Evolutionary conservation across 2,797 vertebrate species (phyloP), one percentile per base, ranked within the genome.

Genomic region (Lithobates pipiens): DNA sequence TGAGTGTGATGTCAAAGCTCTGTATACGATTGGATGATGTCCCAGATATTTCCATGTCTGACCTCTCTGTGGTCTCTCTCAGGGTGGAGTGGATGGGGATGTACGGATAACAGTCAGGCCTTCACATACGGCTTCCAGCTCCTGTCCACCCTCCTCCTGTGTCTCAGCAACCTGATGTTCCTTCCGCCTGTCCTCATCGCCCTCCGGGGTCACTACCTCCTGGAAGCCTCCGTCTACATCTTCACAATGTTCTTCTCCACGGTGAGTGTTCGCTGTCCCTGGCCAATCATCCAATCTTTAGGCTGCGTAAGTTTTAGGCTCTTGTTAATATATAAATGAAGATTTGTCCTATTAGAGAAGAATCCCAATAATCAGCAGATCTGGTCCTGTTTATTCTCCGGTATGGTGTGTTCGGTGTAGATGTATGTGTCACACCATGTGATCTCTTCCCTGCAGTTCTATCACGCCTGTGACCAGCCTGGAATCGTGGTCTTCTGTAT

Each of bases 221-320:
- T 99, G 84, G 98, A 99, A 92, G 98, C 98, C 1, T 97, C 98
- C 0, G 95, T 99, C 91, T 99, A 99, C 91, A 95, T 98, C 89
- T 99, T 99, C 93, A 99, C 98, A 89, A 99, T 99, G 98, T 99
- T 99, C 94, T 99, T 99, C 92, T 99, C 98, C 85, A 99, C 98
- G 0, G 98, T 99, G 90, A 95, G 97, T 85, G 0, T 10, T 2
- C 16, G 15, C 8, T 2, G 44, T 3, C 44, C 11, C 42, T 3
- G 10, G 42, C 42, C 42, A 44, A 36, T 36, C 34, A 6, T 36
- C 34, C 39, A 10, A 10, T 10, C 36, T 39, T 7, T 39, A 39
- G 36, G 8, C 36, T 39, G 36, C 36, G 0, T 39, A n/a, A n/a
- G n/a, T 39, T 34, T 34, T 34, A 34, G 34, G 34, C 4, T 39